Evolutionary conservation across 2,888 invertebrate genomes (phyloP), one percentile per base, ranked within the genome.

Genomic region (Rugalucina vietnamica): DNA sequence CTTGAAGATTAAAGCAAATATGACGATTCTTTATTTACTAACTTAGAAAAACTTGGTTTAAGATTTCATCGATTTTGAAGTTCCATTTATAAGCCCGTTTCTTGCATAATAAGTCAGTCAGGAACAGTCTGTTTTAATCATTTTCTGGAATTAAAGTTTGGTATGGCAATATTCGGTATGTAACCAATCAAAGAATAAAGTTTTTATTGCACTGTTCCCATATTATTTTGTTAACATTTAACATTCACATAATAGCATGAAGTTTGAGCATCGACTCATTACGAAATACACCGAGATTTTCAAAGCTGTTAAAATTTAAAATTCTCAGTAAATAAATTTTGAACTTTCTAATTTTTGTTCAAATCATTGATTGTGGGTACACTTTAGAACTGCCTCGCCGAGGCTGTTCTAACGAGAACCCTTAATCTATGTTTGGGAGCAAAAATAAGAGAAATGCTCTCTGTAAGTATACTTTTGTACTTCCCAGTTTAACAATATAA

Each of bases 1-100:
- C 34, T 18, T 65, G 65, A 29, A 65, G 65, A 29, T 8, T 65
- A 34, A 18, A 34, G 65, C 29, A 65, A 65, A 65, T 29, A 65
- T 10, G 34, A 29, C 18, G 34, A 34, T 65, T 18, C 18, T 65
- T 65, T 65, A 29, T 65, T 65, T 65, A 24, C 65, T 8, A 14
- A 65, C 65, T 43, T 43, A 65, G 34, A 34, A 24, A 65, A 65
- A 12, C 65, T 65, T 65, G 65, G 65, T 65, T 65, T 65, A 65
- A 65, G 65, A n/a, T 65, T 14, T 5, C 10, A 65, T 65, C 21
- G 65, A 65, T 65, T 21, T 10, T 34, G 34, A 65, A 21, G 18
- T 43, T 43, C 10, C 8, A 8, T 65, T 65, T 65, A 65, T 65
- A 65, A 65, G 34, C 34, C 65, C 10, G n/a, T 54, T 18, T 18